Base-by-base conservation (phyloP, 2,888 invertebrate species). In the Macrophya alboannulata region DNA sequence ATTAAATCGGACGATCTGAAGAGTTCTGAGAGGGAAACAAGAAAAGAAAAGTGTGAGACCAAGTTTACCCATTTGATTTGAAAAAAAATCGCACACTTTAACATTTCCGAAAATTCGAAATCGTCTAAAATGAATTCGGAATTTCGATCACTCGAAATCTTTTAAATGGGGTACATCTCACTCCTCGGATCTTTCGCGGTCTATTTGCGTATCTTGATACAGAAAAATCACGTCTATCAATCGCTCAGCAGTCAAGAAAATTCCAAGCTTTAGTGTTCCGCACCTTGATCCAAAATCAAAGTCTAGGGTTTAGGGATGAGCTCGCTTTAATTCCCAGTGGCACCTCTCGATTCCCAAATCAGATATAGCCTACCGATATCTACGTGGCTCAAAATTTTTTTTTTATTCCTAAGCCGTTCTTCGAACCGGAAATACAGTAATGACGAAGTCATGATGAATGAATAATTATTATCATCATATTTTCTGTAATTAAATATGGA, bases 1-100 rank as follows among this genome's bases (percentile, higher is more conserved):
- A 48, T 76, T 76, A 76, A 76, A 76, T 51, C 76, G 76, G 45
- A 25, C 76, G 25, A 25, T 76, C 76, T 21, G 25, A 21, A 45
- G 43, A 48, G 21, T 15, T 48, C 25, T 43, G 71, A 17, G 55
- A 9, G 0, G 5, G 5, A 8, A 1, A 6, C 17, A 2, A n/a
- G 15, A 5, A 51, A 51, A 51, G 2, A 71, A 71, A 71, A 71
- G 15, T 15, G 37, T n/a, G 12, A 25, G 48, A 76, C 76, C 5
- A 76, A 76, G 76, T 76, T 76, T 25, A 48, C 76, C 25, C 45
- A 15, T 15, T 76, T 76, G 15, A 12, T 21, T 21, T 51, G 15
- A 17, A 71, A 48, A 76, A 76, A 45, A 48, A 76, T 17, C 15
- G 43, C 45, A 45, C 0, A n/a, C n/a, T n/a, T n/a, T n/a, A n/a